phyloP scores from a whole-genome alignment of 2,797 vertebrate species.

The Tragopan temminckii region DNA sequence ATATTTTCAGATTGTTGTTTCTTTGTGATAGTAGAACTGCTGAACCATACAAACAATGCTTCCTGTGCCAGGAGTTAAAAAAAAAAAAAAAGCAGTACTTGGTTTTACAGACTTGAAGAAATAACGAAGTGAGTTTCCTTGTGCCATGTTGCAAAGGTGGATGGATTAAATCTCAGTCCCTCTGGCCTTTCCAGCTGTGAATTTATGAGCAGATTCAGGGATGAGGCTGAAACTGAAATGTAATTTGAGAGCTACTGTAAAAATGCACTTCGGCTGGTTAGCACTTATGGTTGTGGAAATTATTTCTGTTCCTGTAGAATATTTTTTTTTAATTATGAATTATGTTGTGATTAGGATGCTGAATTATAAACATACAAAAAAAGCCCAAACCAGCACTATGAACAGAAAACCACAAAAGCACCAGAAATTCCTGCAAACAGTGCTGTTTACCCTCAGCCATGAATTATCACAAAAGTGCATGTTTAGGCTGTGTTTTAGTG shows the following conservation, averaged over 20 bases:
- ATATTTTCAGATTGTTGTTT: not conserved
- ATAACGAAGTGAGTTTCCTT: not conserved
- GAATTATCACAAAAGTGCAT: not conserved
- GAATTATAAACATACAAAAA: not conserved
- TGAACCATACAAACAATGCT: not conserved
- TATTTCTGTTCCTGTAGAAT: not conserved
- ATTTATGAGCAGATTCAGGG: not conserved
- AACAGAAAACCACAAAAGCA: not conserved
- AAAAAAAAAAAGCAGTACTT: not conserved
- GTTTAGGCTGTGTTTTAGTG: not conserved
- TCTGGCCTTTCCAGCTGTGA: not conserved
- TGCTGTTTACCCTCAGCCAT: not conserved
- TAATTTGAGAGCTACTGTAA: not conserved
- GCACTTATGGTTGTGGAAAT: not conserved
- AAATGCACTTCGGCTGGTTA: not conserved
- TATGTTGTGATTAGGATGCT: not conserved
- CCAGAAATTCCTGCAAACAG: not conserved
- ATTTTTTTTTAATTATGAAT: not conserved
- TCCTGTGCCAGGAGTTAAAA: not conserved
- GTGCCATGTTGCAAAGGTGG: not conserved
- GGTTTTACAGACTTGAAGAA: not conserved
- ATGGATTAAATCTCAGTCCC: not conserved
- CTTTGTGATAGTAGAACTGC: not conserved
- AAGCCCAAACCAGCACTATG: not conserved
- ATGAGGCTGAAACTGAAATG: not conserved